Percentiles rank a stretch among this genome's conserved stretches.
Conservation (phyloP, 2,888 invertebrate species). For the Heliconius ismenius region DNA sequence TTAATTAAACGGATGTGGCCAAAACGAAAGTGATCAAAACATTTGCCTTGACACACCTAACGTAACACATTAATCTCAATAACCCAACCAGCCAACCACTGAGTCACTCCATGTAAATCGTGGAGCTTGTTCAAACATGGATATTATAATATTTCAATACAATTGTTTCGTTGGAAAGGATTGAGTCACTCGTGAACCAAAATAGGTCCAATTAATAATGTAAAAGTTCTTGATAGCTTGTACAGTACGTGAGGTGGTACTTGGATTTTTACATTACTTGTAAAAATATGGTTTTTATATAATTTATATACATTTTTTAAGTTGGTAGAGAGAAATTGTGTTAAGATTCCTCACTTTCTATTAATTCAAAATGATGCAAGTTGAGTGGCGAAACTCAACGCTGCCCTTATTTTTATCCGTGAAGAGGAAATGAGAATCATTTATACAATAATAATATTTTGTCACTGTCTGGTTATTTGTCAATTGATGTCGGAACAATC, state of each 20-base stretch:
- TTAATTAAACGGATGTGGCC: constrained; percentile 16
- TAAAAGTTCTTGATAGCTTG: constrained; percentile 16
- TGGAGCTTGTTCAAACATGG: constrained; percentile 23
- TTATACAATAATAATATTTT: neutral
- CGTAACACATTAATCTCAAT: constrained; percentile 66
- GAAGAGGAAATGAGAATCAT: neutral
- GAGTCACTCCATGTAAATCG: constrained; percentile 50
- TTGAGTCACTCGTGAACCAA: constrained; percentile 15
- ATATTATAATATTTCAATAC: constrained; percentile 29
- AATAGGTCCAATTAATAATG: constrained; percentile 25
- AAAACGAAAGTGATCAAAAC: constrained; percentile 35
- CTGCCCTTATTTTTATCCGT: neutral
- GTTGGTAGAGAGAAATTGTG: neutral
- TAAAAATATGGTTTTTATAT: neutral
- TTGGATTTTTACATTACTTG: neutral
- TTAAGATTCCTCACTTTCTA: neutral
- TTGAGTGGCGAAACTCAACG: neutral
- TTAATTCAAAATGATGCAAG: neutral
- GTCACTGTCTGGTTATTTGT: neutral
- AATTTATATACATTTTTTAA: neutral
- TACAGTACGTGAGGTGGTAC: neutral
- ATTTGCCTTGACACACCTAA: constrained; percentile 41
- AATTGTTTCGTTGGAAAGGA: constrained; percentile 23
- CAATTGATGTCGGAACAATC: neutral
- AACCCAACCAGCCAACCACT: constrained; percentile 52